These are phyloP conservation scores for Brachypteracias leptosomus DNA, from an alignment of 2,113 vertebrate species.

Conservation along the genomic window DNA sequence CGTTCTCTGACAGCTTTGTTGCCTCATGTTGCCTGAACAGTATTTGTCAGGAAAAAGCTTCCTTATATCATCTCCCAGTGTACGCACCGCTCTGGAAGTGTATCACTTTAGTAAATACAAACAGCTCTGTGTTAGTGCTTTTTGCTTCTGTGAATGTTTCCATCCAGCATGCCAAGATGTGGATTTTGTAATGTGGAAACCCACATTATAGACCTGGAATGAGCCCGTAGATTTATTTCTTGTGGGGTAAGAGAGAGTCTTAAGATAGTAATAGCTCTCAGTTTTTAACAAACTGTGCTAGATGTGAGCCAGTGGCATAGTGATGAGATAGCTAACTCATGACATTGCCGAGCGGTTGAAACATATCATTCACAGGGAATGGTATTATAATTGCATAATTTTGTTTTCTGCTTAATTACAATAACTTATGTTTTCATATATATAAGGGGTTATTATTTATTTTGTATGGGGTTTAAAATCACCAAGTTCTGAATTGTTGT, in stretches of 20 bases:
- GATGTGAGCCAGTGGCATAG: neutral
- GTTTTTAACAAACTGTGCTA: neutral
- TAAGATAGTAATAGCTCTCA: neutral
- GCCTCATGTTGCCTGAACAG: neutral
- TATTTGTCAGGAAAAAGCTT: neutral
- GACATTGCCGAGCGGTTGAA: neutral
- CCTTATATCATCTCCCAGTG: neutral
- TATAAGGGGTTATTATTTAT: neutral
- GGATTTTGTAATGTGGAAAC: conserved; percentile 50
- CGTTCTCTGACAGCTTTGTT: conserved; percentile 12
- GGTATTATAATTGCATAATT: neutral
- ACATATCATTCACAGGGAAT: neutral
- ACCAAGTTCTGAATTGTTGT: neutral
- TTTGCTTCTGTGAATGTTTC: conserved; percentile 11
- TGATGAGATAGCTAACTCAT: neutral
- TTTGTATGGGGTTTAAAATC: neutral
- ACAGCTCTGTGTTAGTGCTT: neutral
- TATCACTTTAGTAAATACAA: neutral
- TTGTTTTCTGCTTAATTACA: neutral
- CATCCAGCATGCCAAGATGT: conserved; percentile 1
- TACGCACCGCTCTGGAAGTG: neutral
- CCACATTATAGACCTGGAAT: neutral
- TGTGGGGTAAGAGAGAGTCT: neutral
- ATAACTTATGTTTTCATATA: neutral
- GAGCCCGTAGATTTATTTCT: conserved; percentile 7